A percentile compares a stretch with the other conserved stretches of the same genome.
Evolutionary conservation across 1,140 invertebrate genomes (phyloP).

Genomic region (Nymphalis io): DNA sequence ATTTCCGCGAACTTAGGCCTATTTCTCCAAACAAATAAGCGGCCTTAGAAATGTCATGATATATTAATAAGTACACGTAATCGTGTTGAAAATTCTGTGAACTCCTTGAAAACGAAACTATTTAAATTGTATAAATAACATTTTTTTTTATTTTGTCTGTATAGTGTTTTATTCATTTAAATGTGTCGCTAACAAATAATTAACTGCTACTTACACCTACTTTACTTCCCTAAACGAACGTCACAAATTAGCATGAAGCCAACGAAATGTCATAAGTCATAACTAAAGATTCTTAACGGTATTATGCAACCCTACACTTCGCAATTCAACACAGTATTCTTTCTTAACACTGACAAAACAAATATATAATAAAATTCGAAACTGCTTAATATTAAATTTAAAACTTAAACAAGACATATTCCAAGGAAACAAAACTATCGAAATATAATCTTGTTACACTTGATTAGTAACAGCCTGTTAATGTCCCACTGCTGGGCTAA

Average conservation of each 20-base stretch:
- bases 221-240: constrained; percentile 23
- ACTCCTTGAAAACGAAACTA: background rate
- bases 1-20: constrained; percentile 64
- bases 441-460: background rate
- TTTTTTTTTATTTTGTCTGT: background rate
- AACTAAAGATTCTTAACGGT: constrained; percentile 42
- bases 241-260: constrained; percentile 51
- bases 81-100: background rate
- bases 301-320: constrained; percentile 12
- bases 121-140: background rate
- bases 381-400: background rate
- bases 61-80: constrained; percentile 51
- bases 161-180: background rate
- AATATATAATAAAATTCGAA: no score
- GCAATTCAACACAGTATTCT: background rate
- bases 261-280: constrained; percentile 60
- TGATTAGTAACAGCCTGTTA: no score
- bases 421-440: background rate
- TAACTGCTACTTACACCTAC: background rate
- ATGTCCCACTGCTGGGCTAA: no score
- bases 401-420: background rate
- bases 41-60: constrained; percentile 53
- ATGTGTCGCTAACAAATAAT: background rate
- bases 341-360: background rate
- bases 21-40: constrained; percentile 59